Conservation (phyloP, 2,113 vertebrate genomes). For the Actenoides lindsayi region DNA sequence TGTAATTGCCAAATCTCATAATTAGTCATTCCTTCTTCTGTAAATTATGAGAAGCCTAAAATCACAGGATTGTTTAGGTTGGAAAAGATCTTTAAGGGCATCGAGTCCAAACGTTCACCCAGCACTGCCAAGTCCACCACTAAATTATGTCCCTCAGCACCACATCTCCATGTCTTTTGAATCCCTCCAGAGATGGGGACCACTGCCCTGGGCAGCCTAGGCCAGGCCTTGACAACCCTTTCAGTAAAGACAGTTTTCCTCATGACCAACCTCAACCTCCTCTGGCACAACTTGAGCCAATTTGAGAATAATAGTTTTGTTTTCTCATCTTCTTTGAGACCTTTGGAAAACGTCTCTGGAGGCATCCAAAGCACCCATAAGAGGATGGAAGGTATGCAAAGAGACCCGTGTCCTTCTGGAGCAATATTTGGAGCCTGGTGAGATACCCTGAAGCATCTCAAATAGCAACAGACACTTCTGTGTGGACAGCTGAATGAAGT, state of each 20-base stretch:
- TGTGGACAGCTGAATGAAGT: background rate
- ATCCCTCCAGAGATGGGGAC: background rate
- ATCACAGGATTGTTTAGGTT: background rate
- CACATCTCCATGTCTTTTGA: background rate
- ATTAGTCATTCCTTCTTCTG: background rate
- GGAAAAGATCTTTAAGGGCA: background rate
- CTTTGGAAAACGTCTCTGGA: background rate
- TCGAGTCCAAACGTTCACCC: background rate
- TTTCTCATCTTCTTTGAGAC: background rate
- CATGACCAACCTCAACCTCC: background rate
- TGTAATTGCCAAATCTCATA: background rate
- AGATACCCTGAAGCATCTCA: background rate
- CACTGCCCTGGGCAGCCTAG: background rate
- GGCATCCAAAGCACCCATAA: background rate
- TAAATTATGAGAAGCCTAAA: background rate
- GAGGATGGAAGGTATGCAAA: background rate
- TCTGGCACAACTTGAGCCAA: background rate
- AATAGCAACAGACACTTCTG: background rate
- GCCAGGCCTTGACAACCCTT: background rate
- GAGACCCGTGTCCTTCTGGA: background rate
- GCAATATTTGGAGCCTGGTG: background rate
- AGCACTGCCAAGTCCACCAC: background rate
- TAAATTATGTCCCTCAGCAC: background rate
- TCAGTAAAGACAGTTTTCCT: background rate
- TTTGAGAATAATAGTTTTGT: background rate